Percentiles rank a stretch among this genome's conserved stretches.
These are phyloP conservation scores for Crossocerus cetratus DNA, from an alignment of 2,888 invertebrate species.

Conservation along the genomic window DNA sequence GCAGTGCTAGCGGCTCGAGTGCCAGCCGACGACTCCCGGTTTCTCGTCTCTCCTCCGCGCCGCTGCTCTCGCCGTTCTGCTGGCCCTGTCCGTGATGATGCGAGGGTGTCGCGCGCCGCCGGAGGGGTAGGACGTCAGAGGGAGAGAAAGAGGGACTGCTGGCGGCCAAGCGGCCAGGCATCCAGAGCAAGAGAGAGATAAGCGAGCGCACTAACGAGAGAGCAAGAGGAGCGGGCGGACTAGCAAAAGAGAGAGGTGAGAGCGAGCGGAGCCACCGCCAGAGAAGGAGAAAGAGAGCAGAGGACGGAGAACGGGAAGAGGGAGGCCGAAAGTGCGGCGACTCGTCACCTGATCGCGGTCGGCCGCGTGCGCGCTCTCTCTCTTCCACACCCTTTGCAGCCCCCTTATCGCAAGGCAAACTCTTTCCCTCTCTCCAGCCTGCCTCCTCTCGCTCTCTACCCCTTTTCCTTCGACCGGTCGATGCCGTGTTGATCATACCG, in stretches of 20 bases:
- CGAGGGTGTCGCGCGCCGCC: conserved; percentile 8
- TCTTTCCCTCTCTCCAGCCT: neutral
- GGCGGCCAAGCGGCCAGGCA: neutral
- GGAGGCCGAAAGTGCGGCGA: conserved; percentile 16
- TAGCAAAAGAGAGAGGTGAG: no score
- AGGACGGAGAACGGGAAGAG: conserved; percentile 31
- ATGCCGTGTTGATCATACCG: no score
- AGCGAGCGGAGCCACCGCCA: neutral
- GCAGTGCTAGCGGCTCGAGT: conserved; percentile 26
- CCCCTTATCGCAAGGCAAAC: neutral
- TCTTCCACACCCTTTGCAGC: conserved; percentile 22
- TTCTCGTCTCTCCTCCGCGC: conserved; percentile 26
- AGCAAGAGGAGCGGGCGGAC: no score
- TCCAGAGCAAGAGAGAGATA: conserved; percentile 31
- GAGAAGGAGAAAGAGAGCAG: conserved; percentile 11
- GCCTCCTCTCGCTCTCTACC: neutral
- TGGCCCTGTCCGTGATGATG: conserved; percentile 8
- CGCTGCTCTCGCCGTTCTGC: neutral
- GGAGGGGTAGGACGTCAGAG: conserved; percentile 9
- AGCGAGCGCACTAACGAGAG: no score
- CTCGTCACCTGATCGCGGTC: conserved; percentile 54
- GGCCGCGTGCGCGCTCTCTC: conserved; percentile 29
- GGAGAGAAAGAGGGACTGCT: neutral
- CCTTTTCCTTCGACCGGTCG: neutral
- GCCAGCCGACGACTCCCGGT: conserved; percentile 51